Base-by-base conservation (phyloP, 2,113 vertebrate genomes). In the Sitta europaea region DNA sequence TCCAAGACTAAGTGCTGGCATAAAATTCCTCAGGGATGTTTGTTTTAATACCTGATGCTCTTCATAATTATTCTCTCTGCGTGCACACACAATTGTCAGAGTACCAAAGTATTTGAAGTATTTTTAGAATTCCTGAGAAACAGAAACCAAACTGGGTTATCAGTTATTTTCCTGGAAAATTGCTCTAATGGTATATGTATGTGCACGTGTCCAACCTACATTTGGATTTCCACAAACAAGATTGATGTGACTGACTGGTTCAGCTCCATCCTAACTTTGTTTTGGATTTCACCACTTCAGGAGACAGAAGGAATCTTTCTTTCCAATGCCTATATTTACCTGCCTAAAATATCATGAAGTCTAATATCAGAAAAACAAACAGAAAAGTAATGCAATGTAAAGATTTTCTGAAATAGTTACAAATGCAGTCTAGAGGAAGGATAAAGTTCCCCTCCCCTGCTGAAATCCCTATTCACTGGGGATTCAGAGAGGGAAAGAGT, bases 341-440 rank as follows among this genome's bases (percentile, higher is more conserved):
- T 94, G 12, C 22, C 33, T 85, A 71, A 96, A 93, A 72, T 94
- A 80, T 91, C 22, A 74, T n/a, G 33, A 90, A 78, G 17, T 70
- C 17, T 73, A 16, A 81, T 93, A 61, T 90, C 53, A 76, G 35
- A 86, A 48, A 68, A 95, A 83, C 38, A 96, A 96, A 95, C n/a
- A 87, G 58, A 59, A 94, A 95, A 95, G 92, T 24, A 94, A 75
- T 18, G 62, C 62, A 71, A 27, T 57, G 50, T 25, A 86, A 85
- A 95, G 53, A 18, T 88, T 77, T 87, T 87, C 45, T 76, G 70
- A 93, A 92, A 90, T 35, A 73, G 55, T 90, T 92, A 61, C 55
- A 93, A 83, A 87, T 89, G 76, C 70, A 93, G 0, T 67, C 35
- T 55, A 76, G 33, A 92, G 43, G 17, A 89, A 23, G 47, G 21